These are phyloP conservation scores for Hymenochirus boettgeri DNA, from an alignment of 2,113 vertebrate genomes.

Conservation along the genomic window DNA sequence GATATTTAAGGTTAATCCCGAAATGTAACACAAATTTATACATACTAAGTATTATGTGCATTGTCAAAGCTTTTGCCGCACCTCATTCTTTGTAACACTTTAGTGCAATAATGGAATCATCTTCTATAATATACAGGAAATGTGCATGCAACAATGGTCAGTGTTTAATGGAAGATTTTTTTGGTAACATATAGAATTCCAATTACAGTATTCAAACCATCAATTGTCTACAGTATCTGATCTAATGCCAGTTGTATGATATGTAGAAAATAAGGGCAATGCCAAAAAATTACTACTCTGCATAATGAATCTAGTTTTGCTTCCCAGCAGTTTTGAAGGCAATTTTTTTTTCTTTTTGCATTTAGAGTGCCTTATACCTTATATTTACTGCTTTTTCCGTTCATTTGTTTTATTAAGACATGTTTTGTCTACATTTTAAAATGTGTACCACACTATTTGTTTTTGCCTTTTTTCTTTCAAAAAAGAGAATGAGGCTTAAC, in stretches of 20 bases:
- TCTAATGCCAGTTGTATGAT: conserved; percentile 67
- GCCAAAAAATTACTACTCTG: conserved; percentile 74
- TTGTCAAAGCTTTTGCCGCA: conserved; percentile 74
- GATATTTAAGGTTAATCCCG: conserved; percentile 59
- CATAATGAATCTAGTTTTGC: conserved; percentile 62
- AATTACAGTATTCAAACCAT: conserved; percentile 69
- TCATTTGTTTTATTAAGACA: conserved; percentile 77
- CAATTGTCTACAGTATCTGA: conserved; percentile 67
- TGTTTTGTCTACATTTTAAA: conserved; percentile 68
- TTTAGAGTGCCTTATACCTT: conserved; percentile 99
- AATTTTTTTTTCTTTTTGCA: conserved; percentile 79
- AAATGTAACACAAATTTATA: conserved; percentile 27
- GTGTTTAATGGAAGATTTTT: conserved; percentile 71
- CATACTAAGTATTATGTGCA: conserved; percentile 45
- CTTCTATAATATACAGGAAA: conserved; percentile 73
- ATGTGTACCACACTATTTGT: conserved; percentile 62
- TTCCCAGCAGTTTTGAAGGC: conserved; percentile 63
- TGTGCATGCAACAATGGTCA: conserved; percentile 75
- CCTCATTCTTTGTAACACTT: conserved; percentile 82
- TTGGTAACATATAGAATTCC: conserved; percentile 68
- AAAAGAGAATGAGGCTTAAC: conserved; percentile 48
- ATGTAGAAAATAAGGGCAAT: conserved; percentile 73
- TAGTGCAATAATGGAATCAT: conserved; percentile 93
- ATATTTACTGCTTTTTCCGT: conserved; percentile 94
- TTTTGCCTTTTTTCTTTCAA: conserved; percentile 48